A percentile compares a stretch with the other conserved stretches of the same genome.
phyloP scores from a whole-genome alignment of 1,140 invertebrate genomes.

The Drosophila kohkoa region DNA sequence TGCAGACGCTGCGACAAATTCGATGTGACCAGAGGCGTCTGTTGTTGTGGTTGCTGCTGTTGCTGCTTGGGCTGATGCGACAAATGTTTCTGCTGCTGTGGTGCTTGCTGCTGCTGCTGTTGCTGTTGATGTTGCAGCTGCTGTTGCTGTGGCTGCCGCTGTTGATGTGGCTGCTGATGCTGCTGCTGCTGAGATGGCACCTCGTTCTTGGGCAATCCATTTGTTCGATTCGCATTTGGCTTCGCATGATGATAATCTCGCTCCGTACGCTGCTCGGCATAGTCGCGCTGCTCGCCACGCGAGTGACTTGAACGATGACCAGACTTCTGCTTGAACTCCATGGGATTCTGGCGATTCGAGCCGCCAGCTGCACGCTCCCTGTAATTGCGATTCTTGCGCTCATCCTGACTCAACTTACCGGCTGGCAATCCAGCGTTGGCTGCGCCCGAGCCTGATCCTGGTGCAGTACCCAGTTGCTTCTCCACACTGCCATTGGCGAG shows the following conservation, averaged over 20 bases:
- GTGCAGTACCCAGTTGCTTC: conserved; percentile 28
- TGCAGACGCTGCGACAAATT: conserved; percentile 78
- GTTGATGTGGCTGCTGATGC: conserved; percentile 43
- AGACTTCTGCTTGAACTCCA: conserved; percentile 67
- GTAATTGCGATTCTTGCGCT: conserved; percentile 57
- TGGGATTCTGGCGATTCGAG: conserved; percentile 58
- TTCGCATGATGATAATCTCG: conserved; percentile 38
- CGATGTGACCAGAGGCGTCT: conserved; percentile 55
- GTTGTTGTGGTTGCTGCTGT: conserved; percentile 56
- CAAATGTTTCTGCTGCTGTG: conserved; percentile 47
- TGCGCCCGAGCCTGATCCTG: conserved; percentile 4
- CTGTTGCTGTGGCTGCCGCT: conserved; percentile 38
- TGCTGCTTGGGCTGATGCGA: conserved; percentile 41
- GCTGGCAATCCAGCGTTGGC: conserved; percentile 17
- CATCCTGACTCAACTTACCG: conserved; percentile 50
- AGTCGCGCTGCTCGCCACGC: conserved; percentile 58
- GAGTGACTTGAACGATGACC: conserved; percentile 40
- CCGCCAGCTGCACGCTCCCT: conserved; percentile 51
- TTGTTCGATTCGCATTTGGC: conserved; percentile 41
- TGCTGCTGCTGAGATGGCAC: conserved; percentile 31
- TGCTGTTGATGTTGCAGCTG: conserved; percentile 48
- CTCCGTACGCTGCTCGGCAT: conserved; percentile 47
- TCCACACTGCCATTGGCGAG: conserved; percentile 13
- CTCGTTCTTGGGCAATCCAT: conserved; percentile 54
- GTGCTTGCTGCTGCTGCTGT: conserved; percentile 52